phyloP scores from a whole-genome alignment of 2,888 invertebrate genomes.

The Bugulina stolonifera region DNA sequence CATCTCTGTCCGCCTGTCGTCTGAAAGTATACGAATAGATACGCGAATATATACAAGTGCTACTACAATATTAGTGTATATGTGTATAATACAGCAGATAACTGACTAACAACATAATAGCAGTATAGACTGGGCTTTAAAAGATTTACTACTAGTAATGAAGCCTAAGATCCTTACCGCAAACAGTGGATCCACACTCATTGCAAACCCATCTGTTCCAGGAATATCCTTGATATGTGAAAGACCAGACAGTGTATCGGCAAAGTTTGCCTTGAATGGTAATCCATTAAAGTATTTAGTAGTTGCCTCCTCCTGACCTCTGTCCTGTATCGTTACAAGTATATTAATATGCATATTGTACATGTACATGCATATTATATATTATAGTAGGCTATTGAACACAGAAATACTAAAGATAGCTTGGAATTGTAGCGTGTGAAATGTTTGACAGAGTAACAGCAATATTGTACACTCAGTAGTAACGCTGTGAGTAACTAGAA shows the following conservation, averaged over 20 bases:
- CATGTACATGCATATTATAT: too few species aligned
- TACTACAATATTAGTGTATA: too few species aligned
- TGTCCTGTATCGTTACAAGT: slow-evolving; percentile 40
- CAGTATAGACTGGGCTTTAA: too few species aligned
- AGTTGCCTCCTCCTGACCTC: slow-evolving; percentile 42
- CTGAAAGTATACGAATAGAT: too few species aligned
- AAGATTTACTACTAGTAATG: too few species aligned
- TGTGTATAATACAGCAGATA: too few species aligned
- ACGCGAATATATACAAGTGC: slow-evolving; percentile 16
- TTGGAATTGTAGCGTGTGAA: too few species aligned
- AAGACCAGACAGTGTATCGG: slow-evolving; percentile 39
- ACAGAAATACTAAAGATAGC: too few species aligned
- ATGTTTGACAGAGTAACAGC: too few species aligned
- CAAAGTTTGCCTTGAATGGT: slow-evolving; percentile 49
- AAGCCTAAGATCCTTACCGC: slow-evolving; percentile 40
- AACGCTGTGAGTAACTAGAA: background rate
- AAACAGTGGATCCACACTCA: slow-evolving; percentile 52
- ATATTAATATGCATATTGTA: background rate
- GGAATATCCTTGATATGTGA: slow-evolving; percentile 36
- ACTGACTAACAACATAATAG: too few species aligned
- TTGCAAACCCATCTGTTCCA: slow-evolving; percentile 53
- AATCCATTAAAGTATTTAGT: slow-evolving; percentile 39
- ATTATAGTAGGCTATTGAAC: too few species aligned
- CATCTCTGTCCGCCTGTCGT: slow-evolving; percentile 52
- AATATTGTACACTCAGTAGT: too few species aligned